These are phyloP conservation scores for Pachyseris speciosa DNA, from an alignment of 64 coral and sea anemone genomes.

Conservation along the genomic window DNA sequence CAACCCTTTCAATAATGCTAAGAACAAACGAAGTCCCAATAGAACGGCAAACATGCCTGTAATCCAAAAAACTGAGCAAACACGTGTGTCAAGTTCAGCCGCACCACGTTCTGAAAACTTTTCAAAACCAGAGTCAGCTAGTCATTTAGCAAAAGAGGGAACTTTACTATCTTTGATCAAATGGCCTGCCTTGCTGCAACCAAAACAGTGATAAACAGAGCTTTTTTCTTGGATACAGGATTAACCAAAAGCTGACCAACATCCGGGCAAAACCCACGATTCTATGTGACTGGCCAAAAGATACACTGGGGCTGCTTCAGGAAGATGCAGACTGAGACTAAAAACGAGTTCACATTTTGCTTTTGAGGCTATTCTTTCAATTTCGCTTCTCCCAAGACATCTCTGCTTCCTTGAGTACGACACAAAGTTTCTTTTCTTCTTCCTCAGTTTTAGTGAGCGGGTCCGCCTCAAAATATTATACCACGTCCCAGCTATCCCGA, in stretches of 20 bases:
- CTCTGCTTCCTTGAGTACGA: neutral
- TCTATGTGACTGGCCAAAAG: neutral
- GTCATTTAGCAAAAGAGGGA: conserved; percentile 5
- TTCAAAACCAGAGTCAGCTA: neutral
- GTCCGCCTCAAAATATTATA: conserved; percentile 26
- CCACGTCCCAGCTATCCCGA: conserved; percentile 45
- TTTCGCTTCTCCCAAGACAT: neutral
- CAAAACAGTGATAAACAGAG: conserved; percentile 53
- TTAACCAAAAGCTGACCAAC: conserved; percentile 27
- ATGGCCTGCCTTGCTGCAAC: conserved; percentile 42
- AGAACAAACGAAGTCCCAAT: neutral
- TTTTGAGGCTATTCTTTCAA: neutral
- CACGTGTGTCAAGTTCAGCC: conserved; percentile 18
- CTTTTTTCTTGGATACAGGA: neutral
- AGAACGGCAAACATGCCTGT: conserved; percentile 5
- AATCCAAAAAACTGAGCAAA: conserved; percentile 5
- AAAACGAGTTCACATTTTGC: neutral
- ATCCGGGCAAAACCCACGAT: neutral
- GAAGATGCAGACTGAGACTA: neutral
- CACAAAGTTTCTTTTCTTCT: conserved; percentile 25
- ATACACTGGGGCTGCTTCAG: neutral
- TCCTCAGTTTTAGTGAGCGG: neutral
- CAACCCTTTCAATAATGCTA: conserved; percentile 32
- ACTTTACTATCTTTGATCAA: conserved; percentile 58
- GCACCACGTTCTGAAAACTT: conserved; percentile 4